Evolutionary conservation across 2,888 invertebrate genomes (phyloP), one percentile per base, ranked within the genome.

Genomic region (Microlaimidae sp.): DNA sequence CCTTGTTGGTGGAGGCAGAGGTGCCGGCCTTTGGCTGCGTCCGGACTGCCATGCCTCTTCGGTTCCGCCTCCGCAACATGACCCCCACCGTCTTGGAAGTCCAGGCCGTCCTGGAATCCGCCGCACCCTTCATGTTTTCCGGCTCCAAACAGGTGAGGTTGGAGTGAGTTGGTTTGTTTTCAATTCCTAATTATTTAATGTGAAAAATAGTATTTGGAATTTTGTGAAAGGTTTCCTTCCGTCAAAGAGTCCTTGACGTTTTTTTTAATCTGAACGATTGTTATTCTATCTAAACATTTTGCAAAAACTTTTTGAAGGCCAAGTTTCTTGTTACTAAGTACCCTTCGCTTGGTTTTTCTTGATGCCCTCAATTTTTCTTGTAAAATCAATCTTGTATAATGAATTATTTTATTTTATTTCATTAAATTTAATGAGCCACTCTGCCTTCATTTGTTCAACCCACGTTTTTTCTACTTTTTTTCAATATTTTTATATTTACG

Each of bases 91-190:
- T 53, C 19, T 29, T 55, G 4, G 55, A 55, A 26, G n/a, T 53
- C 4, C 26, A 40, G 2, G 23, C 41, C 3, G 10, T 27, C 2
- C 13, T 55, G 49, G 55, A 55, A 17, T 19, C 53, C 13, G 27
- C 52, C 1, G 55, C 52, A n/a, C 19, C 26, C 19, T 55, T 55
- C 45, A 55, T 55, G 55, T 55, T 55, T 26, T 53, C 55, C 21
- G 55, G 55, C 5, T 32, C 38, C 7, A 55, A 55, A 42, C 55
- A 55, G 52, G 55, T 55, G 3, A 10, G 3, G 5, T 23, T 7
- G 43, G 17, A 43, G 21, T n/a, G n/a, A 43, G 43, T 7, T 43
- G n/a, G 23, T 7, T 38, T 38, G 10, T 38, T n/a, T 38, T 38
- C 10, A n/a, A 13, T 38, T 38, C n/a, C 10, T 13, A 38, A 38